phyloP scores from a whole-genome alignment of 1,140 invertebrate genomes.

The Nasonia longicornis region DNA sequence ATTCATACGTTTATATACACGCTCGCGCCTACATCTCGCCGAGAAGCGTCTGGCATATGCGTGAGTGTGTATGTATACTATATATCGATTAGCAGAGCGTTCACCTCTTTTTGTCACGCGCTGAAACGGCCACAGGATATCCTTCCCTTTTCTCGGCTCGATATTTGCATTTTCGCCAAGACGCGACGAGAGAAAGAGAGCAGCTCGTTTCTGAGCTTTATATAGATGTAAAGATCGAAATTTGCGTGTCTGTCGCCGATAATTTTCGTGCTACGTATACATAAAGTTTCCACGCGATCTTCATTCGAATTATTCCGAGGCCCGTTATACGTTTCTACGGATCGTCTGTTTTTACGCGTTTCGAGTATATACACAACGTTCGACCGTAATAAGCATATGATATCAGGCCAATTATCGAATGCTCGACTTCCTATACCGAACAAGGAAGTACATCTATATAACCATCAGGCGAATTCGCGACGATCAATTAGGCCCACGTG shows the following conservation, averaged over 20 bases:
- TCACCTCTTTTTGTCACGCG: conserved; percentile 30
- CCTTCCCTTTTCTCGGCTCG: not conserved
- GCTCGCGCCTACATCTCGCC: not conserved
- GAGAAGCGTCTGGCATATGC: not conserved
- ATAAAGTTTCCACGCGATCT: not conserved
- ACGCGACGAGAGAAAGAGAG: not conserved
- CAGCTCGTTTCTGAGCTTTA: no score
- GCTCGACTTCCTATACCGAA: not conserved
- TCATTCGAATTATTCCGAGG: not conserved
- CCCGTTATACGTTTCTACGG: no score
- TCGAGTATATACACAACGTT: no score
- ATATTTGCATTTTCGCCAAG: conserved; percentile 19
- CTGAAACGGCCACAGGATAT: conserved; percentile 22
- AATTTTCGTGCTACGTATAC: not conserved
- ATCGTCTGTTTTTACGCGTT: no score
- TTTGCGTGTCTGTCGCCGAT: not conserved
- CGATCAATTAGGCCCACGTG: not conserved
- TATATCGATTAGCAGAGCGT: conserved; percentile 21
- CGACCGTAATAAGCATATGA: no score
- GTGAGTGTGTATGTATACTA: not conserved
- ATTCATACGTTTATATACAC: not conserved
- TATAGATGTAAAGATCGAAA: not conserved
- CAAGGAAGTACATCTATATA: not conserved
- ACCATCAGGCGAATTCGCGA: not conserved
- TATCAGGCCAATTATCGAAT: not conserved